Evolutionary conservation across 1,140 invertebrate genomes (phyloP).

Genomic region (Hyles euphorbiae): DNA sequence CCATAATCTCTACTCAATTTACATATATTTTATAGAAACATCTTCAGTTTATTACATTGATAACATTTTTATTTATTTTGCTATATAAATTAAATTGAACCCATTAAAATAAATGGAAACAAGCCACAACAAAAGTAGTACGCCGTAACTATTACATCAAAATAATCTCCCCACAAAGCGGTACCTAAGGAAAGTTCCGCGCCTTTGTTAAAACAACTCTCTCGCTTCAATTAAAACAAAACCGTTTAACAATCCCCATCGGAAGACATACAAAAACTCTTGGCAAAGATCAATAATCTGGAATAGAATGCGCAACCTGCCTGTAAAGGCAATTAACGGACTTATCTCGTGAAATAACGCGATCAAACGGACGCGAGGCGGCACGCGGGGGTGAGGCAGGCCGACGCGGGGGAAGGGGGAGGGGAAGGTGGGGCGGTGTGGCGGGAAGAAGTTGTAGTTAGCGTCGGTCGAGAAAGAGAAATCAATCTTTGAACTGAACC

Average conservation of each 20-base stretch:
- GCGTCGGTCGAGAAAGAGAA: conserved; percentile 43
- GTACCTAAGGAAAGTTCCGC: too few relatives aligned
- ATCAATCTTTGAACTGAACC: conserved; percentile 59
- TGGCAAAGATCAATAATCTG: conserved; percentile 51
- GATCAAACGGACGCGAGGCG: conserved; percentile 39
- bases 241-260: conserved; percentile 43
- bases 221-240: conserved; percentile 38
- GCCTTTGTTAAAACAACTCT: too few relatives aligned
- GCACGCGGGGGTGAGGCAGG: conserved; percentile 6
- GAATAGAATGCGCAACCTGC: conserved; percentile 48
- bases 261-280: conserved; percentile 61
- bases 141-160: too few relatives aligned
- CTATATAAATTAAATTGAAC: too few relatives aligned
- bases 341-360: conserved; percentile 58
- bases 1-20: too few relatives aligned
- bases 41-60: too few relatives aligned
- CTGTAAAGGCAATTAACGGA: conserved; percentile 61
- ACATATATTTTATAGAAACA: too few relatives aligned
- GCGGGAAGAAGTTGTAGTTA: conserved; percentile 33
- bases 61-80: too few relatives aligned
- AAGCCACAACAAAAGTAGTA: too few relatives aligned
- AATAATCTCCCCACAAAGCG: too few relatives aligned
- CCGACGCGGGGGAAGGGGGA: conserved; percentile 8
- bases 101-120: too few relatives aligned
- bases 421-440: conserved; percentile 7